Base-by-base conservation (phyloP, 2,888 invertebrate genomes). In the Drosophila ustulata region DNA sequence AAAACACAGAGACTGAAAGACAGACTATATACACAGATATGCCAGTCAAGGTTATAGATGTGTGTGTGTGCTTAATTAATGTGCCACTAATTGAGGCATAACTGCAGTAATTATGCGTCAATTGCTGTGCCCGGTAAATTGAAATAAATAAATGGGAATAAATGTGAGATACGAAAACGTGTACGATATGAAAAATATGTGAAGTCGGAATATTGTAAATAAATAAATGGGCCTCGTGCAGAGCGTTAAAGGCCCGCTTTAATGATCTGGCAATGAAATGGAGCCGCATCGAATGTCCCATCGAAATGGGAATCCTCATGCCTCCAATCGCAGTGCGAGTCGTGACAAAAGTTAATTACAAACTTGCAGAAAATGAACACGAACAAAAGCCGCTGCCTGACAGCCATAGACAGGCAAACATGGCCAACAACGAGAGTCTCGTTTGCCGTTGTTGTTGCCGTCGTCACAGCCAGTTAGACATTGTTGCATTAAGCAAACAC, bases 291-390 rank as follows among this genome's bases (percentile, higher is more conserved):
- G 57, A 58, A 49, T 49, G 18, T 49, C 39, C 57, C 57, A 30
- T 11, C 57, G 13, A 34, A 18, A 41, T 26, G 37, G 53, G 46
- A 28, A 41, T 53, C 49, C 43, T 47, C 34, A 30, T 25, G 1
- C 45, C 41, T 7, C 18, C 30, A 41, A 41, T 41, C 26, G 13
- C 52, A 45, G 32, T 55, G 28, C 23, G 23, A 28, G 50, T 61
- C 91, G 90, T 90, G 90, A 91, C 91, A 90, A 89, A 89, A 89
- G 87, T 90, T 90, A 90, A 90, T 90, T 90, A 90, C 87, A 89
- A 89, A 82, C 79, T 89, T 85, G 72, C 75, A 70, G 37, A 37
- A 78, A 83, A 73, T 71, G 73, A 79, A 73, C 78, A 85, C 87
- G 81, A 80, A 82, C 73, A 67, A 59, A 75, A 4, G 74, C 59